Evolutionary conservation across 2,797 vertebrate genomes (phyloP).

Genomic region (Silurus lanzhouensis): DNA sequence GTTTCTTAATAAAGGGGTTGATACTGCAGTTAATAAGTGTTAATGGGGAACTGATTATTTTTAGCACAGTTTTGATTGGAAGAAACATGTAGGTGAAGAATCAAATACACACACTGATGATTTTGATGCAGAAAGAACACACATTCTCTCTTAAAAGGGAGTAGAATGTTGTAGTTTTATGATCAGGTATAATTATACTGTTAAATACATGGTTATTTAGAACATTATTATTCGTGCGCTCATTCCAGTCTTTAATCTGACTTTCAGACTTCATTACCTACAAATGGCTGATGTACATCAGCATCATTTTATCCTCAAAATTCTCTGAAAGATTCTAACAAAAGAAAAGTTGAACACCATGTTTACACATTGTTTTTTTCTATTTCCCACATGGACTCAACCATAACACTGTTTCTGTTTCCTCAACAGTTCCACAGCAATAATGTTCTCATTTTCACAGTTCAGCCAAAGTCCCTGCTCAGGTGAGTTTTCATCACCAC

Average conservation of each 20-base stretch:
- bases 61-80: too few relatives aligned
- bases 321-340: not conserved
- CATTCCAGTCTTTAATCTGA: not conserved
- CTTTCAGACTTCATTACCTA: not conserved
- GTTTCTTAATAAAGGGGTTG: too few relatives aligned
- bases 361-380: not conserved
- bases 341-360: not conserved
- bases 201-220: too few relatives aligned
- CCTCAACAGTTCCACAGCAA: conserved; percentile 91
- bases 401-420: not conserved
- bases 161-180: too few relatives aligned
- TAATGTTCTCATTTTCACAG: conserved; percentile 87
- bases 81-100: too few relatives aligned
- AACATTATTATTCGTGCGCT: too few relatives aligned
- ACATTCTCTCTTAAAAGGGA: too few relatives aligned
- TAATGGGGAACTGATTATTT: too few relatives aligned
- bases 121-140: too few relatives aligned
- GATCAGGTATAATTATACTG: too few relatives aligned
- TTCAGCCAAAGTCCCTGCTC: conserved; percentile 91
- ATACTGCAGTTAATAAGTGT: too few relatives aligned
- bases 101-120: too few relatives aligned
- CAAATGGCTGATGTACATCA: not conserved
- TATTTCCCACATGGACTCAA: not conserved
- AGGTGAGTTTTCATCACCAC: conserved; percentile 75
- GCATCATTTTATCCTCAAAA: not conserved